Percentiles rank a stretch among this genome's conserved stretches.
phyloP scores from a whole-genome alignment of 1,140 invertebrate genomes.

The Orchesella cincta region DNA sequence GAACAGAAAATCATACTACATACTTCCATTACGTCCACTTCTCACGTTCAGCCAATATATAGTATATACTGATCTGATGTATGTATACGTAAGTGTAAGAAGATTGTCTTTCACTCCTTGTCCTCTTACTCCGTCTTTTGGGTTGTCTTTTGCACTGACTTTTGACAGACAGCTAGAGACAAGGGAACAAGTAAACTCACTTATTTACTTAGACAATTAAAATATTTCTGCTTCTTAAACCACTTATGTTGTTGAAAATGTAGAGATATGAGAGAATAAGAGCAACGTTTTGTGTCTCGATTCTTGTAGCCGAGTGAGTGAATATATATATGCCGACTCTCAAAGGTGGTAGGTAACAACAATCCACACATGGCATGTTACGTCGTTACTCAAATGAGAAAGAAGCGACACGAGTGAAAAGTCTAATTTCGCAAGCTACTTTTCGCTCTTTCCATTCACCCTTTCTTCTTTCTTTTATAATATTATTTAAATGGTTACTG shows the following conservation, averaged over 20 bases:
- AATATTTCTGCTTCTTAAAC: constrained; percentile 19
- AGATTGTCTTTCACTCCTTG: not conserved
- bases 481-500: not conserved
- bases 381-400: not conserved
- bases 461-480: not conserved
- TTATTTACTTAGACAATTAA: constrained; percentile 32
- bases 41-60: not conserved
- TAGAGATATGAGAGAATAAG: too few relatives aligned
- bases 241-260: not conserved
- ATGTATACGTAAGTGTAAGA: not conserved
- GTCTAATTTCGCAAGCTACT: not conserved
- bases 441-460: not conserved
- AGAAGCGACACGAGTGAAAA: not conserved
- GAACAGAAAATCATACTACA: not conserved
- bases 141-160: not conserved
- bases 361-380: too few relatives aligned
- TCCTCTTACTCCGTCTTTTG: not conserved
- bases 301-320: not conserved
- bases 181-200: constrained; percentile 32
- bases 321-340: not conserved
- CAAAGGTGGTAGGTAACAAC: not conserved
- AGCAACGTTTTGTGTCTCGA: not conserved
- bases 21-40: too few relatives aligned
- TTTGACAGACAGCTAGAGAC: constrained; percentile 21
- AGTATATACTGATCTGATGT: not conserved